phyloP scores from a whole-genome alignment of 2,888 invertebrate genomes.

The Microctonus brassicae region DNA sequence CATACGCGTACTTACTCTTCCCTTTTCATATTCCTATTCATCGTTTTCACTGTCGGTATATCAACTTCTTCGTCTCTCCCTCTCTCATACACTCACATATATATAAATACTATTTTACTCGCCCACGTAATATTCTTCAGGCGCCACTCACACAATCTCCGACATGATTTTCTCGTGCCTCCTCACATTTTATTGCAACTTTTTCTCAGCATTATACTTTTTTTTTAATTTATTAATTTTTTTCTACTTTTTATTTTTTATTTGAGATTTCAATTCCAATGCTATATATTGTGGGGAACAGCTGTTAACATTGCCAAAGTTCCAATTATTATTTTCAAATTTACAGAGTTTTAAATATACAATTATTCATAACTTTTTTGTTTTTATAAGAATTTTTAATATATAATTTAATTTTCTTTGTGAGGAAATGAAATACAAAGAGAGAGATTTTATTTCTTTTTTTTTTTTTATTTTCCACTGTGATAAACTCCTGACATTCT shows the following conservation, averaged over 20 bases:
- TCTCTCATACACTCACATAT: slow-evolving; percentile 36
- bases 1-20: slow-evolving; percentile 27
- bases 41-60: slow-evolving; percentile 12
- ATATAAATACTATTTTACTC: slow-evolving; percentile 38
- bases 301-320: background rate
- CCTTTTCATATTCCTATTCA: slow-evolving; percentile 13
- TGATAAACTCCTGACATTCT: background rate
- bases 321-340: background rate
- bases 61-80: slow-evolving; percentile 21
- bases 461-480: slow-evolving; percentile 3
- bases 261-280: background rate
- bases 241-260: slow-evolving; percentile 19
- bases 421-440: background rate
- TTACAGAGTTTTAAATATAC: background rate
- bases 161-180: slow-evolving; percentile 21
- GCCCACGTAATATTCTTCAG: slow-evolving; percentile 35
- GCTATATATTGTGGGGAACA: background rate
- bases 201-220: slow-evolving; percentile 17
- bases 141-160: slow-evolving; percentile 26
- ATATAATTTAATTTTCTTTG: background rate
- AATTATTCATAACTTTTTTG: background rate
- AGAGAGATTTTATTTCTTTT: background rate
- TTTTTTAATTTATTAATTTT: slow-evolving; percentile 26
- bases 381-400: background rate
- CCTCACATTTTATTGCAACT: slow-evolving; percentile 28